Evolutionary conservation across 2,888 invertebrate species (phyloP).

Genomic region (Hoplodrina blanda): DNA sequence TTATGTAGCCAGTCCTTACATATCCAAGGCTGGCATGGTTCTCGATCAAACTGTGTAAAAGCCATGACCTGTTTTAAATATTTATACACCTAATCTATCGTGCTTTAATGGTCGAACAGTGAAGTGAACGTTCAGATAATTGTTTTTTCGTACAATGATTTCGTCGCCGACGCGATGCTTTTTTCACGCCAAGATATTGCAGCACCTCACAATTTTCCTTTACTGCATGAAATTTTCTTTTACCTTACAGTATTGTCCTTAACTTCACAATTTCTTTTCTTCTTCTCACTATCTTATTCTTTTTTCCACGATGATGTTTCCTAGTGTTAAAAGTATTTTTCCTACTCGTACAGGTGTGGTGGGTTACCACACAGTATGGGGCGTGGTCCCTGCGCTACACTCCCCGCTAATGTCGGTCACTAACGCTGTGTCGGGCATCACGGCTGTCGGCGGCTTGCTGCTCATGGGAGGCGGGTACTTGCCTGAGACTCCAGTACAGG

Average conservation of each 20-base stretch:
- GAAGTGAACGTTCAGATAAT: neutral
- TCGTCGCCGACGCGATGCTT: too few relatives aligned
- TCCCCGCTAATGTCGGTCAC: constrained; percentile 98
- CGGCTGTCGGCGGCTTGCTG: constrained; percentile 96
- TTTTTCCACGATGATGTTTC: neutral
- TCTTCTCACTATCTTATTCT: too few relatives aligned
- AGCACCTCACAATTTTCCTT: too few relatives aligned
- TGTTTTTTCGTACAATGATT: neutral
- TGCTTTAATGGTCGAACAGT: neutral
- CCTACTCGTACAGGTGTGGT: constrained; percentile 91
- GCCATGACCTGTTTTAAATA: constrained; percentile 11
- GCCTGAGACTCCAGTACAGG: constrained; percentile 94
- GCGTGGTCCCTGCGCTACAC: constrained; percentile 97
- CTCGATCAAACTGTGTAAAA: constrained; percentile 5
- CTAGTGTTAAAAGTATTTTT: neutral
- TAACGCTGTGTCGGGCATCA: constrained; percentile 97
- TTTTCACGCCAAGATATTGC: too few relatives aligned
- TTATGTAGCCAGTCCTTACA: neutral
- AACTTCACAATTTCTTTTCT: too few relatives aligned
- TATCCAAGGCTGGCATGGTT: neutral
- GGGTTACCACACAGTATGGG: constrained; percentile 97
- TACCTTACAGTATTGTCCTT: too few relatives aligned
- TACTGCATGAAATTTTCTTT: too few relatives aligned
- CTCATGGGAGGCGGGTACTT: constrained; percentile 96
- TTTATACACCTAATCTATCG: neutral